Conservation (phyloP, 2,888 invertebrate genomes). For the Sturmia bella region DNA sequence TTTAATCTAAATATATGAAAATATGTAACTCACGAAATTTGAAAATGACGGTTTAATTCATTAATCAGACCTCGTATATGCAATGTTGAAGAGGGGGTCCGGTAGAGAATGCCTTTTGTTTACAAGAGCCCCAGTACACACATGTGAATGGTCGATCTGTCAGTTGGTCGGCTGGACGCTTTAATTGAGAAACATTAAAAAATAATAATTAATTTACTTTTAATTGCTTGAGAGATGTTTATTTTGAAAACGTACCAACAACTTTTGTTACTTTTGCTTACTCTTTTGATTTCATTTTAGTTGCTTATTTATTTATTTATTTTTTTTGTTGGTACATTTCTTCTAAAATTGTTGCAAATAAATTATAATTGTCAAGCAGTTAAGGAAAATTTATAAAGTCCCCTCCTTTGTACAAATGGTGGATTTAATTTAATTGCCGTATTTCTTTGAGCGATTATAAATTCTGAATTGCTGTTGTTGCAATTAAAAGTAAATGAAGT, state of each 20-base stretch:
- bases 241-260: not conserved
- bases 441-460: not conserved
- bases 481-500: constrained; percentile 39
- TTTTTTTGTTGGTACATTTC: not conserved
- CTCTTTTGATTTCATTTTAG: constrained; percentile 29
- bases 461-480: constrained; percentile 17
- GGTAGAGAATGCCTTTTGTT: not conserved
- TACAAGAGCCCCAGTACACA: not conserved
- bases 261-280: not conserved
- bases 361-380: constrained; percentile 49
- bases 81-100: too few relatives aligned
- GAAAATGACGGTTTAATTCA: too few relatives aligned
- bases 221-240: constrained; percentile 43
- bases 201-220: constrained; percentile 60
- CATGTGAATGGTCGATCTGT: constrained; percentile 17
- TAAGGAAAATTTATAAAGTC: not conserved
- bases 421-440: constrained; percentile 12
- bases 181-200: constrained; percentile 40
- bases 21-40: too few relatives aligned
- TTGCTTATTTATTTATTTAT: too few relatives aligned
- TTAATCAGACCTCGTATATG: too few relatives aligned
- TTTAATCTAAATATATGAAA: too few relatives aligned
- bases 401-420: constrained; percentile 13
- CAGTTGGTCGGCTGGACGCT: too few relatives aligned
- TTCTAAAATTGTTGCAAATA: constrained; percentile 46